Conservation (phyloP, 2,888 invertebrate genomes). For the Netelia melanura region DNA sequence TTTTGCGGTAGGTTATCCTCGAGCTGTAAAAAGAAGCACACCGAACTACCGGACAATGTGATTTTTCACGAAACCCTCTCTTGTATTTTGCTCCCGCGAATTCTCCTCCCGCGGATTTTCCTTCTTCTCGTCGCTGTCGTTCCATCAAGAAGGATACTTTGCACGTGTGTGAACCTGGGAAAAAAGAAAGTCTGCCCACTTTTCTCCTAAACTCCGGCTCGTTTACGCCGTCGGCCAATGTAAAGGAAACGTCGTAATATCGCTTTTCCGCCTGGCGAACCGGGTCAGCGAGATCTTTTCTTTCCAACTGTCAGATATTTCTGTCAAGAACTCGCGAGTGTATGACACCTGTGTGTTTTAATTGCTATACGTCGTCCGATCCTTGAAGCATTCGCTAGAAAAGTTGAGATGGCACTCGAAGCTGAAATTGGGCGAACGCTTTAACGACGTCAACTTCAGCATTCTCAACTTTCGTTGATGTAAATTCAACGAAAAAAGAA, state of each 20-base stretch:
- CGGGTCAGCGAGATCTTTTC: conserved; percentile 52
- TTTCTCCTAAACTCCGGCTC: conserved; percentile 9
- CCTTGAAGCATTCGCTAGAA: not conserved
- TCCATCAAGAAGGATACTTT: conserved; percentile 30
- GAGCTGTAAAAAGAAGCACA: conserved; percentile 14
- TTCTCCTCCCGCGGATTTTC: conserved; percentile 19
- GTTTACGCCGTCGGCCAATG: conserved; percentile 13
- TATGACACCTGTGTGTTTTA: conserved; percentile 1
- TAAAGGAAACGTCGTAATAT: conserved; percentile 43
- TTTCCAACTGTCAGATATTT: conserved; percentile 14
- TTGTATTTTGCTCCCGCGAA: conserved; percentile 26
- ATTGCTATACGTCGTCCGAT: not conserved
- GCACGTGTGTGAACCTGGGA: conserved; percentile 14
- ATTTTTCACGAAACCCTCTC: conserved; percentile 22
- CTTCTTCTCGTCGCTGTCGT: conserved; percentile 25
- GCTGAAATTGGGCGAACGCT: not conserved
- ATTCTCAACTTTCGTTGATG: too few relatives aligned
- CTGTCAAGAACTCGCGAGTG: not conserved
- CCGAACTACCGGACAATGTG: conserved; percentile 25
- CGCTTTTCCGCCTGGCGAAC: conserved; percentile 1
- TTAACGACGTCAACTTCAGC: not conserved
- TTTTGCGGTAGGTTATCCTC: conserved; percentile 12
- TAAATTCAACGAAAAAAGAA: too few relatives aligned
- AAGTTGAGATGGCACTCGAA: not conserved
- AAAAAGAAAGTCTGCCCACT: conserved; percentile 18